A percentile compares a stretch with the other conserved stretches of the same genome.
Evolutionary conservation across 2,888 invertebrate genomes (phyloP).

Genomic region (Perdita meconis): DNA sequence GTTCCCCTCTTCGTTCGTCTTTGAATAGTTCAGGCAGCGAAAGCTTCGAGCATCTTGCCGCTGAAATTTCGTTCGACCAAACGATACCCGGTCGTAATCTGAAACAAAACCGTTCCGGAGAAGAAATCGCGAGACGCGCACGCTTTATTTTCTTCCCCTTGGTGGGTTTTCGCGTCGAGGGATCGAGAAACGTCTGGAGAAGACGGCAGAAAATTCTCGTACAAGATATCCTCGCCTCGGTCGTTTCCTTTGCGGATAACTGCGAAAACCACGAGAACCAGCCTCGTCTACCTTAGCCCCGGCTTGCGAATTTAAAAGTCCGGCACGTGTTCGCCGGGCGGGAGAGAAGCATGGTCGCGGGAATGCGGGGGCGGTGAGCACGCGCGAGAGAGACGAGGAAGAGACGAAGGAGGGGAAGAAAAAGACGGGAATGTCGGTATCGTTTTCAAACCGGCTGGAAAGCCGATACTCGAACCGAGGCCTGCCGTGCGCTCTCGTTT

Average conservation of each 20-base stretch:
- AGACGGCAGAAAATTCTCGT: conserved; percentile 12
- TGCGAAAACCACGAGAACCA: conserved; percentile 52
- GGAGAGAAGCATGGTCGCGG: conserved; percentile 7
- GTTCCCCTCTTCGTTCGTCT: too few species aligned
- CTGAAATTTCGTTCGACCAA: too few species aligned
- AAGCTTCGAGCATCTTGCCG: too few species aligned
- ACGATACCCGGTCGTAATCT: too few species aligned
- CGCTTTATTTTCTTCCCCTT: too few species aligned
- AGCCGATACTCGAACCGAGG: conserved; percentile 76
- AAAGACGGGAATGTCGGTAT: conserved; percentile 71
- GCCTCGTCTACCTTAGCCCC: conserved; percentile 11
- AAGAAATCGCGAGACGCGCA: too few species aligned
- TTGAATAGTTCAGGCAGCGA: too few species aligned
- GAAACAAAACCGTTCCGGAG: too few species aligned
- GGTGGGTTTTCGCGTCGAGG: neutral
- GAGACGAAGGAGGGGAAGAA: conserved; percentile 10
- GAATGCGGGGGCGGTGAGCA: neutral
- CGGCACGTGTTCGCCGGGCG: conserved; percentile 55
- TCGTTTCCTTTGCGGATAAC: conserved; percentile 44
- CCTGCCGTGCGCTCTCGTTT: conserved; percentile 74
- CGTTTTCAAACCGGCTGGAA: conserved; percentile 78
- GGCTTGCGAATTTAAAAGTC: conserved; percentile 59
- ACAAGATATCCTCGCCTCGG: conserved; percentile 31
- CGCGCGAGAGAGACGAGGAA: conserved; percentile 8
- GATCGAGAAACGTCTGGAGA: conserved; percentile 11